Evolutionary conservation across 53 echinoderm and acorn worm species (phyloP).

Genomic region (Mesocentrotus franciscanus): DNA sequence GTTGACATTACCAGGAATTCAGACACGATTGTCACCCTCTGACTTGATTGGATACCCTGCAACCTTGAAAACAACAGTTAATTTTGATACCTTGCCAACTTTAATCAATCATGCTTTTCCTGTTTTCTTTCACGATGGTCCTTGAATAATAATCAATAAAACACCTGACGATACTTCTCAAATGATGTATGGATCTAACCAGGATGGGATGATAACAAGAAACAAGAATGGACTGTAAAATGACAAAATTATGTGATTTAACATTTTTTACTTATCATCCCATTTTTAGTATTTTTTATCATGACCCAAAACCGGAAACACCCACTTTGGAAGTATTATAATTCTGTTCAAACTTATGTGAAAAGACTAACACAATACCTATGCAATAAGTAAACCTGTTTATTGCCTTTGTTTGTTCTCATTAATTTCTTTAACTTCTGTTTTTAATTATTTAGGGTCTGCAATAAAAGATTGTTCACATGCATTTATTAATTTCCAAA

Average conservation of each 20-base stretch:
- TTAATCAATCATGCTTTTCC: background rate
- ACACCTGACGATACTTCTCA: background rate
- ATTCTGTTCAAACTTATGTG: too few species aligned
- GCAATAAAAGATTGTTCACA: too few species aligned
- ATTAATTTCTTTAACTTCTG: too few species aligned
- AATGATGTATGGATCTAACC: background rate
- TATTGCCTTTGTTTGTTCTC: too few species aligned
- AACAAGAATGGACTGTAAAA: background rate
- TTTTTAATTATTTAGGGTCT: too few species aligned
- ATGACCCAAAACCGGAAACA: too few species aligned
- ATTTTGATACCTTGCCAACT: background rate
- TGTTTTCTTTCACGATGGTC: slow-evolving; percentile 8
- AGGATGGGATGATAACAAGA: background rate
- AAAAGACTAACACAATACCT: too few species aligned
- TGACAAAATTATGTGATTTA: background rate
- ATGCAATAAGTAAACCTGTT: too few species aligned
- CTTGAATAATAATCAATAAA: slow-evolving; percentile 19
- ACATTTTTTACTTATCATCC: too few species aligned
- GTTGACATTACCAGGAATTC: slow-evolving; percentile 2
- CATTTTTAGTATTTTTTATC: too few species aligned
- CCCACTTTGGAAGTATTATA: too few species aligned
- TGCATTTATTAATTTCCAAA: too few species aligned
- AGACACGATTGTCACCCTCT: background rate
- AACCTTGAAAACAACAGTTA: background rate
- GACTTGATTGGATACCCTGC: background rate